A percentile compares a stretch with the other conserved stretches of the same genome.
phyloP scores from a whole-genome alignment of 2,888 invertebrate species.

The Hemithea aestivaria region DNA sequence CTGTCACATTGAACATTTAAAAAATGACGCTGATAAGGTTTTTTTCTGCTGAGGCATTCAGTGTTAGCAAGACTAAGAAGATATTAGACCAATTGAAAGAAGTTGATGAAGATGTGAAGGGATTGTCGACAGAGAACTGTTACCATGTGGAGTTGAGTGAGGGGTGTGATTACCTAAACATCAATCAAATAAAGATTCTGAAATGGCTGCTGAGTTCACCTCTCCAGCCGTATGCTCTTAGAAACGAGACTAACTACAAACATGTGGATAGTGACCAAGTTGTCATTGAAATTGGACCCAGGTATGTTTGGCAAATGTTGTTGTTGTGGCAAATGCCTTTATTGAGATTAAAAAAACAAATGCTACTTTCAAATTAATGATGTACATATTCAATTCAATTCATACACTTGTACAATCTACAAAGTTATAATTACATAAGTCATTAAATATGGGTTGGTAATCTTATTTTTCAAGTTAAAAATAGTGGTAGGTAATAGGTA shows the following conservation, averaged over 20 bases:
- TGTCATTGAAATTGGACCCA: slow-evolving; percentile 93
- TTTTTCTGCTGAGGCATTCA: slow-evolving; percentile 81
- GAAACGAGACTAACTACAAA: slow-evolving; percentile 71
- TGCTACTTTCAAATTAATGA: too few species aligned
- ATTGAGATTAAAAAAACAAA: too few species aligned
- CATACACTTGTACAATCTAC: too few species aligned
- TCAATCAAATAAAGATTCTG: slow-evolving; percentile 81
- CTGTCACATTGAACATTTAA: slow-evolving; percentile 28
- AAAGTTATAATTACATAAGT: too few species aligned
- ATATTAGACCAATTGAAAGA: slow-evolving; percentile 75
- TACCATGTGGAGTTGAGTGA: slow-evolving; percentile 85
- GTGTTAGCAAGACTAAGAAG: slow-evolving; percentile 78
- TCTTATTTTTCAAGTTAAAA: too few species aligned
- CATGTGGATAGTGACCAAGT: slow-evolving; percentile 53
- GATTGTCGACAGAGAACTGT: slow-evolving; percentile 86
- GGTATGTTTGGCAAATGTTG: slow-evolving; percentile 71
- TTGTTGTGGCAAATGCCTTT: too few species aligned
- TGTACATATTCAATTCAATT: too few species aligned
- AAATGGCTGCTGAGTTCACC: slow-evolving; percentile 89
- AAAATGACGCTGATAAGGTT: slow-evolving; percentile 79
- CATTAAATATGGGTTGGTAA: too few species aligned
- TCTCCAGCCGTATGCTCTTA: slow-evolving; percentile 80
- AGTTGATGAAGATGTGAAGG: slow-evolving; percentile 65
- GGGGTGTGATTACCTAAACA: slow-evolving; percentile 69
- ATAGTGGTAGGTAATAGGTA: too few species aligned